phyloP scores from a whole-genome alignment of 2,888 invertebrate genomes.

The Podotricha telesiphe region DNA sequence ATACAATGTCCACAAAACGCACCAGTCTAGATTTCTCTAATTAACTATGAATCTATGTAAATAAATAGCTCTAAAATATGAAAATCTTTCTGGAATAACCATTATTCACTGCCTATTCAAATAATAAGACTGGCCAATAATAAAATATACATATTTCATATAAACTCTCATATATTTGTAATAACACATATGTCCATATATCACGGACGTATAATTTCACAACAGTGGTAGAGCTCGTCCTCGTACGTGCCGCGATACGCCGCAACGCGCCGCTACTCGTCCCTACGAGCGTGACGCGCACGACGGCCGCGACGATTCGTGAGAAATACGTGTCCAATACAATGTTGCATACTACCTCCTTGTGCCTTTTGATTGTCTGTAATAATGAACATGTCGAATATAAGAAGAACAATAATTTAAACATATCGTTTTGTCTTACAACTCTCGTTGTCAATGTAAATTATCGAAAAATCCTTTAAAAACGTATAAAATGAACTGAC shows the following conservation, averaged over 20 bases:
- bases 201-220: slow-evolving; percentile 22
- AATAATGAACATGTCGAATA: neutral
- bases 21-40: too few relatives aligned
- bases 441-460: too few relatives aligned
- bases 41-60: too few relatives aligned
- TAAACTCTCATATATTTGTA: neutral
- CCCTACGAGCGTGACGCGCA: neutral
- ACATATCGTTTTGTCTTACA: too few relatives aligned
- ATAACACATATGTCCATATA: neutral
- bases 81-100: too few relatives aligned
- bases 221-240: slow-evolving; percentile 12
- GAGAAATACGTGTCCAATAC: slow-evolving; percentile 38
- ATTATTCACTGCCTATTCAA: too few relatives aligned
- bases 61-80: too few relatives aligned
- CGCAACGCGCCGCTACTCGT: too few relatives aligned
- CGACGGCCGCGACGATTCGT: slow-evolving; percentile 22
- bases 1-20: too few relatives aligned
- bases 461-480: too few relatives aligned
- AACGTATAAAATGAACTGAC: too few relatives aligned
- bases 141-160: neutral
- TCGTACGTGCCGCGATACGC: slow-evolving; percentile 27
- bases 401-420: neutral
- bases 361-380: neutral
- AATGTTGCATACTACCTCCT: slow-evolving; percentile 23
- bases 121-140: too few relatives aligned